A percentile compares a stretch with the other conserved stretches of the same genome.
These are phyloP conservation scores for Mobula hypostoma DNA, from an alignment of 2,113 vertebrate species.

Conservation along the genomic window DNA sequence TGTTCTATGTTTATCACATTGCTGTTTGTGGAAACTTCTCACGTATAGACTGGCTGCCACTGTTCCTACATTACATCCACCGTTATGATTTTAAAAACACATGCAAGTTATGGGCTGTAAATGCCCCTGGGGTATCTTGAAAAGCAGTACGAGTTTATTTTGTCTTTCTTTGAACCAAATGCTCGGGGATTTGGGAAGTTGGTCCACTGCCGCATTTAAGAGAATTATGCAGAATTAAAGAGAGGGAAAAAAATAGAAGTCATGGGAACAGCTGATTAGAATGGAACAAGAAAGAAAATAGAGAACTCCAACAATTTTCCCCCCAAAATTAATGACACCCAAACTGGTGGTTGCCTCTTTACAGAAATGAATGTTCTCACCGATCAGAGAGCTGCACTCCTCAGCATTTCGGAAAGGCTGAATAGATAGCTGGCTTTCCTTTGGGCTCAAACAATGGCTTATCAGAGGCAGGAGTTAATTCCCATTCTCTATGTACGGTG, in stretches of 20 bases:
- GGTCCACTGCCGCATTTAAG: not conserved
- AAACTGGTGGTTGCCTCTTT: conserved; percentile 17
- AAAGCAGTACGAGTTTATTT: not conserved
- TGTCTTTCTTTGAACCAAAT: not conserved
- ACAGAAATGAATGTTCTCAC: conserved; percentile 26
- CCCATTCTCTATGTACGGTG: conserved; percentile 27
- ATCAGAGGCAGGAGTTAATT: conserved; percentile 32
- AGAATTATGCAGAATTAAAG: conserved; percentile 13
- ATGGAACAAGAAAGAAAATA: not conserved
- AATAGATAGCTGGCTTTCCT: conserved; percentile 33
- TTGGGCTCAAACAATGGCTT: conserved; percentile 35
- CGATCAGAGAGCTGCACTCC: conserved; percentile 18
- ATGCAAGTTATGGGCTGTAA: not conserved
- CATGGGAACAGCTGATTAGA: not conserved
- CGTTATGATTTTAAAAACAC: not conserved
- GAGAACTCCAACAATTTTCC: conserved; percentile 1
- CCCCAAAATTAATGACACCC: conserved; percentile 1
- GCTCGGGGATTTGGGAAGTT: not conserved
- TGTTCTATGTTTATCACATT: not conserved
- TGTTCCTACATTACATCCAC: not conserved
- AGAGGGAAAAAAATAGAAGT: not conserved
- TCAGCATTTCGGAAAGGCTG: conserved; percentile 22
- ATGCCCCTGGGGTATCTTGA: not conserved
- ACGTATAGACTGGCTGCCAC: not conserved
- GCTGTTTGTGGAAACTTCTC: not conserved